Percentiles rank a stretch among this genome's conserved stretches.
Conservation (phyloP, 2,113 vertebrate genomes). For the Bagarius yarrelli region DNA sequence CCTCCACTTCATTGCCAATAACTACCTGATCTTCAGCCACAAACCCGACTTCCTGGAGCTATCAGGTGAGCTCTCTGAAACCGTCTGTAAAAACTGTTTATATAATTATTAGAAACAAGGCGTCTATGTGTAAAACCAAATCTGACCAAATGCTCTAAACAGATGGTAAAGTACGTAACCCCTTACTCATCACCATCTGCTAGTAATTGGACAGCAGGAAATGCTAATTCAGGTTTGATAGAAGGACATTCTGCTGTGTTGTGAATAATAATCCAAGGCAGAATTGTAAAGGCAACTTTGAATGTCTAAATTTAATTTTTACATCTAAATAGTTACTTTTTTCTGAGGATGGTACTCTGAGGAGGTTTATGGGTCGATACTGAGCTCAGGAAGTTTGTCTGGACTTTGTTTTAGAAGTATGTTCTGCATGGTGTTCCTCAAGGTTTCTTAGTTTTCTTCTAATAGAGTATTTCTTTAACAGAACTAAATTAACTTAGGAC, state of each 20-base stretch:
- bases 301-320: neutral
- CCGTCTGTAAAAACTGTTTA: neutral
- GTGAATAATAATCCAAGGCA: neutral
- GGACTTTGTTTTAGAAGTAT: no score
- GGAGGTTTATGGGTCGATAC: neutral
- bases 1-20: slow-evolving; percentile 96
- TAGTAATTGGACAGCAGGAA: slow-evolving; percentile 12
- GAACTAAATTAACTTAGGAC: no score
- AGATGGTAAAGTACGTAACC: slow-evolving; percentile 37
- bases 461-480: no score
- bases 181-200: slow-evolving; percentile 22
- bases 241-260: neutral
- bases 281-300: neutral
- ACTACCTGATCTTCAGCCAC: slow-evolving; percentile 98
- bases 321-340: neutral
- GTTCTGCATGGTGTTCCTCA: no score
- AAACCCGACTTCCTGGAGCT: slow-evolving; percentile 96
- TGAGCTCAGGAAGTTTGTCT: neutral
- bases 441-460: no score
- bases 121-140: slow-evolving; percentile 2
- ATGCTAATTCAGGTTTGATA: slow-evolving; percentile 23
- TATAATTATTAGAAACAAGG: slow-evolving; percentile 6
- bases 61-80: slow-evolving; percentile 78
- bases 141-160: slow-evolving; percentile 19
- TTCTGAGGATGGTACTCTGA: neutral